phyloP scores from a whole-genome alignment of 2,113 vertebrate species.

The Ophthalmolycus amberensis region DNA sequence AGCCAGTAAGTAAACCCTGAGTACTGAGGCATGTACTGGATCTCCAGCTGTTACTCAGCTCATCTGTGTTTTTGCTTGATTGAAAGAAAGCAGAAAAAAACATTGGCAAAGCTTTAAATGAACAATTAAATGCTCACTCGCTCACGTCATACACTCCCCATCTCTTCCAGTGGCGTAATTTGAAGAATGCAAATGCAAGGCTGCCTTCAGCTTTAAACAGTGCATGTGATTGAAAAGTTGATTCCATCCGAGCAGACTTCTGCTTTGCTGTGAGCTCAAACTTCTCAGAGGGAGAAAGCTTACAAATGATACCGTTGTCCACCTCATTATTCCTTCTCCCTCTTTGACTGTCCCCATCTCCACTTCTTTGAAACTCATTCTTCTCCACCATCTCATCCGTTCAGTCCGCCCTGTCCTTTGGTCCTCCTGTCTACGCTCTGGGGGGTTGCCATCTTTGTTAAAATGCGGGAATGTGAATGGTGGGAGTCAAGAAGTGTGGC shows the following conservation, averaged over 20 bases:
- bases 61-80: constrained; percentile 47
- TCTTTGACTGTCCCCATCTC: constrained; percentile 2
- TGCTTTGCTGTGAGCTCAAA: not conserved
- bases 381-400: not conserved
- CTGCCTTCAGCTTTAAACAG: constrained; percentile 14
- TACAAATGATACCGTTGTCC: constrained; percentile 26
- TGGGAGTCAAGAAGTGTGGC: constrained; percentile 20
- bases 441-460: constrained; percentile 16
- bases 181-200: constrained; percentile 43
- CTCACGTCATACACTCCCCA: constrained; percentile 16
- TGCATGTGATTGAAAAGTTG: constrained; percentile 6
- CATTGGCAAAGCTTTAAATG: constrained; percentile 48
- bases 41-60: constrained; percentile 21
- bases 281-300: constrained; percentile 23
- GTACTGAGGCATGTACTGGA: constrained; percentile 1
- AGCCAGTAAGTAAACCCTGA: constrained; percentile 1
- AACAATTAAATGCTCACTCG: constrained; percentile 43
- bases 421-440: constrained; percentile 9
- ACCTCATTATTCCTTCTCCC: constrained; percentile 14
- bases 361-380: not conserved
- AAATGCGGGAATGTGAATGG: constrained; percentile 17
- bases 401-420: constrained; percentile 25
- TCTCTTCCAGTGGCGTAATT: constrained; percentile 38
- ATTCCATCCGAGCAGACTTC: not conserved
- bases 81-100: constrained; percentile 40